Percentiles rank a stretch among this genome's conserved stretches.
phyloP scores from a whole-genome alignment of 2,113 vertebrate genomes.

The Puntigrus tetrazona region DNA sequence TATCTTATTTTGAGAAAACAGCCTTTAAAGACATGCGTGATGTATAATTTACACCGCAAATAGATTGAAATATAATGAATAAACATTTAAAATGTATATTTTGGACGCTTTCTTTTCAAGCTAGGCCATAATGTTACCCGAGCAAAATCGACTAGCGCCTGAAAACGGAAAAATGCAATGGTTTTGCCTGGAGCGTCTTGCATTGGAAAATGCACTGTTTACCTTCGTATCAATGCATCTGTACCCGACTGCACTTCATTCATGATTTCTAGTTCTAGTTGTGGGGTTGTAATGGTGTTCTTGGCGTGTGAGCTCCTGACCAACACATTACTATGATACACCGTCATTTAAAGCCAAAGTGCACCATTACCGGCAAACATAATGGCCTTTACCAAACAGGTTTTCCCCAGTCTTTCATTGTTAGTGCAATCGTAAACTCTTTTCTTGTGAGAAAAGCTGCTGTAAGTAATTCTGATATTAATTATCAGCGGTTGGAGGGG shows the following conservation, averaged over 20 bases:
- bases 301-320: not conserved
- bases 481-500: not conserved
- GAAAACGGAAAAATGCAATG: too few relatives aligned
- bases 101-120: too few relatives aligned
- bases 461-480: not conserved
- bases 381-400: not conserved
- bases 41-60: too few relatives aligned
- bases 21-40: too few relatives aligned
- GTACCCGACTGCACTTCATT: not conserved
- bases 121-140: too few relatives aligned
- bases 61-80: too few relatives aligned
- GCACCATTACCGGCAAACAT: not conserved
- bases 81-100: too few relatives aligned
- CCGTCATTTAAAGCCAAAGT: not conserved
- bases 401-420: not conserved
- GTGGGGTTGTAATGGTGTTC: not conserved
- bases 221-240: not conserved
- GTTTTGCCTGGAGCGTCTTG: too few relatives aligned
- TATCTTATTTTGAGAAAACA: too few relatives aligned
- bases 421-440: not conserved
- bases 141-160: too few relatives aligned
- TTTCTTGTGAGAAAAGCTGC: not conserved
- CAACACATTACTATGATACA: not conserved
- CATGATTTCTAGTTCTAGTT: not conserved
- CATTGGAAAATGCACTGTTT: not conserved